Conservation (phyloP, 53 echinoderm and acorn worm species). For the Holothuria scabra region DNA sequence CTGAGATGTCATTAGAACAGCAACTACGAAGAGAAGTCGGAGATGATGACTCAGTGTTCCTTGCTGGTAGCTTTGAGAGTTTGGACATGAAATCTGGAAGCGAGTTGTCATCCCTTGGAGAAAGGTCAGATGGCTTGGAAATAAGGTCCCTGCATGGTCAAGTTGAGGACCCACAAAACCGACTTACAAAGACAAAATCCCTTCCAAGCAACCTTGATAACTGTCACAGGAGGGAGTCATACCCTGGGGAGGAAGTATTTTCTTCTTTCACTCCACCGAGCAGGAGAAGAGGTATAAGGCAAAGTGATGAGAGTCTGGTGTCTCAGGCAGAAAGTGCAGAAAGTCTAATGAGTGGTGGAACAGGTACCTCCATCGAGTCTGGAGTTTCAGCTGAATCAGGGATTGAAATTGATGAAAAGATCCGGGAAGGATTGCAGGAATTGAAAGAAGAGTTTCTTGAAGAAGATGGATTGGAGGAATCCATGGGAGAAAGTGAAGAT, state of each 20-base stretch:
- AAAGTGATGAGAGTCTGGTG: conserved; percentile 5
- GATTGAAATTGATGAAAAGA: conserved; percentile 41
- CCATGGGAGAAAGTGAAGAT: conserved; percentile 5
- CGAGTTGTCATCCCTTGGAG: conserved; percentile 30
- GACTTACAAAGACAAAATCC: conserved; percentile 28
- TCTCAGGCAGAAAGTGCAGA: conserved; percentile 48
- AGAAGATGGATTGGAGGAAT: conserved; percentile 24
- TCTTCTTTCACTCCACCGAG: conserved; percentile 30
- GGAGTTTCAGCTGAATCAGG: conserved; percentile 41
- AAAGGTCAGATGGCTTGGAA: conserved; percentile 16
- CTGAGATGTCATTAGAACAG: conserved; percentile 35
- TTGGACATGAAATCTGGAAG: conserved; percentile 42
- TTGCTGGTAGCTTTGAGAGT: conserved; percentile 45
- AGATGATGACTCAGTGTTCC: conserved; percentile 45
- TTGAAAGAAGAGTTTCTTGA: conserved; percentile 56
- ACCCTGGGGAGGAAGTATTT: background rate
- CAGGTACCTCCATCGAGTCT: conserved; percentile 26
- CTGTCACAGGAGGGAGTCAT: conserved; percentile 11
- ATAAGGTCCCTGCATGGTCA: background rate
- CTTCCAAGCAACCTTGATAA: conserved; percentile 32
- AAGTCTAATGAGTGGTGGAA: conserved; percentile 41
- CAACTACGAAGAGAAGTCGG: conserved; percentile 17
- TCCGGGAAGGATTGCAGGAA: conserved; percentile 59
- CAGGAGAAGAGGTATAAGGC: conserved; percentile 13
- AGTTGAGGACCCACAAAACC: conserved; percentile 12